Evolutionary conservation across 2,113 vertebrate genomes (phyloP).

Genomic region (Podarcis raffonei): DNA sequence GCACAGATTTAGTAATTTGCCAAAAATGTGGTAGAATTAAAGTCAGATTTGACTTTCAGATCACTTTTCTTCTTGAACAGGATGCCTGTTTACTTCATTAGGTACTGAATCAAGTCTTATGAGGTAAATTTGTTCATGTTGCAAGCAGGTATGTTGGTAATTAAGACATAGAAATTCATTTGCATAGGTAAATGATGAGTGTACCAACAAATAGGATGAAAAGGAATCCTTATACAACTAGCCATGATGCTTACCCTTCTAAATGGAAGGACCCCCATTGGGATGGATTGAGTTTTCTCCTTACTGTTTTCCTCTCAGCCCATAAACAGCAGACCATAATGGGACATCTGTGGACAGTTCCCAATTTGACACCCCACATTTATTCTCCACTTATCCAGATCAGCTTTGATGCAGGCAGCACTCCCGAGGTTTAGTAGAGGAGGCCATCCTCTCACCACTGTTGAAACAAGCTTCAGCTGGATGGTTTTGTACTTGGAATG

Average conservation of each 20-base stretch:
- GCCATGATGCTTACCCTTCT: background rate
- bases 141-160: slow-evolving; percentile 6
- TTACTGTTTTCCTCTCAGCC: no score
- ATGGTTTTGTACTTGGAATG: no score
- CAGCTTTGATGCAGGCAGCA: no score
- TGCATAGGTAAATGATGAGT: background rate
- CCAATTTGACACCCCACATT: no score
- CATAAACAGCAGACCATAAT: no score
- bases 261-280: background rate
- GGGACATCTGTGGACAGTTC: no score
- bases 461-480: no score
- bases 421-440: no score
- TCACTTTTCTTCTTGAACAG: background rate
- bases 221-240: fast-evolving
- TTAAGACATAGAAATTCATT: background rate
- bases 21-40: background rate
- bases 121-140: background rate
- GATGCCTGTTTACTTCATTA: background rate
- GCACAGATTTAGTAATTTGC: background rate
- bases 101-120: background rate
- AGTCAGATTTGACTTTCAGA: background rate
- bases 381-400: no score
- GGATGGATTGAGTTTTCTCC: no score
- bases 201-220: background rate
- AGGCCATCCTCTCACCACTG: no score